Percentiles rank a stretch among this genome's conserved stretches.
Conservation (phyloP, 1,140 invertebrate genomes). For the Tachypleus tridentatus region DNA sequence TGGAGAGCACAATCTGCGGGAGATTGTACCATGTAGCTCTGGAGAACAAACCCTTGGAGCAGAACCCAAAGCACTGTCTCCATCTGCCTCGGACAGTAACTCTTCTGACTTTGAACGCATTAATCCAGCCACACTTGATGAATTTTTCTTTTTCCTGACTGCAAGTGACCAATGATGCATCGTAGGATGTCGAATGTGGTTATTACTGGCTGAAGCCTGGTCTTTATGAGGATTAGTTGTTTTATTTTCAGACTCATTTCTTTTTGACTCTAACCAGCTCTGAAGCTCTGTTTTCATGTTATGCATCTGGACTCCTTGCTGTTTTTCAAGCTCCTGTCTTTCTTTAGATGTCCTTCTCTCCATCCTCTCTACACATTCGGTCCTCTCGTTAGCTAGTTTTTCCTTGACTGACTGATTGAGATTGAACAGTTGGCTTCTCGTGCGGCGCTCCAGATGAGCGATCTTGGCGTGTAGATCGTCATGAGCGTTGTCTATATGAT, state of each 20-base stretch:
- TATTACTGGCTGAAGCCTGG: too few relatives aligned
- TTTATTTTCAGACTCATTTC: too few relatives aligned
- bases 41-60: too few relatives aligned
- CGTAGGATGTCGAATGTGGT: too few relatives aligned
- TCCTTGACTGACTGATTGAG: conserved; percentile 33
- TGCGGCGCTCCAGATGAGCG: conserved; percentile 56
- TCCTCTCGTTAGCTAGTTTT: conserved; percentile 19
- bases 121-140: background rate
- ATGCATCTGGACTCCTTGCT: conserved; percentile 11
- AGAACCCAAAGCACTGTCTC: background rate
- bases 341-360: conserved; percentile 18
- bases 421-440: conserved; percentile 59
- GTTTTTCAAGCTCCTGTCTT: conserved; percentile 16
- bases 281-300: too few relatives aligned
- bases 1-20: too few relatives aligned
- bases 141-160: too few relatives aligned
- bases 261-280: too few relatives aligned
- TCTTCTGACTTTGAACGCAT: conserved; percentile 16
- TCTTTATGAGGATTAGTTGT: too few relatives aligned
- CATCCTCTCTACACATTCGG: conserved; percentile 21
- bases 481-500: conserved; percentile 66
- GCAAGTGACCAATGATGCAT: too few relatives aligned
- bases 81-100: conserved; percentile 12
- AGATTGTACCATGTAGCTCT: too few relatives aligned
- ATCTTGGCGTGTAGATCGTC: conserved; percentile 67